These are phyloP conservation scores for Pardalotus punctatus DNA, from an alignment of 2,113 vertebrate genomes.

Conservation along the genomic window DNA sequence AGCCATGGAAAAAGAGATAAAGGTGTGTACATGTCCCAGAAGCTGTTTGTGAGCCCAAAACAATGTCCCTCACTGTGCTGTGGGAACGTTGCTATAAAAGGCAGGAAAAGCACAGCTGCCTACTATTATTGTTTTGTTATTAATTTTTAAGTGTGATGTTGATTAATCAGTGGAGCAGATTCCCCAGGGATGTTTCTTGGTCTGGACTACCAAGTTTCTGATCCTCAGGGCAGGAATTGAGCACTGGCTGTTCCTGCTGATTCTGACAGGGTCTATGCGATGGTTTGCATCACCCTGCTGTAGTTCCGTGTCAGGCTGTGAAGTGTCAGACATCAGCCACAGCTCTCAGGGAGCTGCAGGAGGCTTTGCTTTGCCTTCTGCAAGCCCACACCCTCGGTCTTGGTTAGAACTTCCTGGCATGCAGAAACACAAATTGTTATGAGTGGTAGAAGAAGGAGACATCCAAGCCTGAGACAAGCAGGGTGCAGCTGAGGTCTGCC, in stretches of 20 bases:
- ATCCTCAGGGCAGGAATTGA: background rate
- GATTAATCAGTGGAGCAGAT: background rate
- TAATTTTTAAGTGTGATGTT: background rate
- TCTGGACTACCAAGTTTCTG: background rate
- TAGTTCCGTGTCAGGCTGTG: rapidly evolving
- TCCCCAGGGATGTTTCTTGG: background rate
- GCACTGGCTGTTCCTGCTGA: background rate
- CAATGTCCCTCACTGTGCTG: background rate
- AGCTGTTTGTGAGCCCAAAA: background rate
- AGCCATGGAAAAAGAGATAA: background rate
- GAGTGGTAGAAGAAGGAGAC: background rate
- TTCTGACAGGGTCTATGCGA: background rate
- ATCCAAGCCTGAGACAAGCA: background rate
- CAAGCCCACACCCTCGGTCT: background rate
- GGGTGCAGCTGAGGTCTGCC: background rate
- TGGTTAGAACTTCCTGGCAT: background rate
- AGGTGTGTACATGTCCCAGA: background rate
- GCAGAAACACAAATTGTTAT: background rate
- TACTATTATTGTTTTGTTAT: constrained; percentile 10
- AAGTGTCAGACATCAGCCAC: background rate
- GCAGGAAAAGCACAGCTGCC: constrained; percentile 8
- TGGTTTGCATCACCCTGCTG: background rate
- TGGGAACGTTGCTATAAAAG: background rate
- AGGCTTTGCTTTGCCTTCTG: background rate
- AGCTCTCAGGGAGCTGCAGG: background rate